These are phyloP conservation scores for Aphodius sticticus DNA, from an alignment of 2,888 invertebrate species.

Conservation along the genomic window DNA sequence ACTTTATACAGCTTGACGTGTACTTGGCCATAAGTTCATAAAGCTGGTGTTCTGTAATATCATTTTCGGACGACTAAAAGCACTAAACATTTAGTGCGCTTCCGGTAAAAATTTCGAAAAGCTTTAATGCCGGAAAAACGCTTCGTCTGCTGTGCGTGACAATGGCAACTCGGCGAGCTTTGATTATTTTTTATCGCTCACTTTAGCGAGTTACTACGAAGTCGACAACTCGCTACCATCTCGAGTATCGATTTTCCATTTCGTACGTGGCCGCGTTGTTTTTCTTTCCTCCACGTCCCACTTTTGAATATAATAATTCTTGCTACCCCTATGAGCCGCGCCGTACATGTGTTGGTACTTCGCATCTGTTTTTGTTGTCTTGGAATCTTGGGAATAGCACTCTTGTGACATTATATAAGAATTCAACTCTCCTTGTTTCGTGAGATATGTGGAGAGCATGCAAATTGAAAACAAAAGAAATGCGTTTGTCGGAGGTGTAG, in stretches of 20 bases:
- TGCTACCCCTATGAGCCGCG: neutral
- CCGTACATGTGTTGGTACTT: neutral
- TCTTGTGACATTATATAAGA: no score
- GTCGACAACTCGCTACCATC: neutral
- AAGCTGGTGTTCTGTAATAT: neutral
- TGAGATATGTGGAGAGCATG: neutral
- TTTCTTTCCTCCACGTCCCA: constrained; percentile 6
- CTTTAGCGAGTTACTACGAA: neutral
- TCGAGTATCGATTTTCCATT: constrained; percentile 20
- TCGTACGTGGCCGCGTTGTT: constrained; percentile 5
- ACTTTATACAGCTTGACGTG: no score
- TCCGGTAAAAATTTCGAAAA: neutral
- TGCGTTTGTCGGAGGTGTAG: no score
- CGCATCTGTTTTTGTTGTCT: neutral
- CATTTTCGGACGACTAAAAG: constrained; percentile 4
- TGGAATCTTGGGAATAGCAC: neutral
- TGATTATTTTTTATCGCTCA: constrained; percentile 4
- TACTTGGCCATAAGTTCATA: no score
- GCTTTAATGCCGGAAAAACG: neutral
- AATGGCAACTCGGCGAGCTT: neutral
- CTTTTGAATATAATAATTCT: constrained; percentile 6
- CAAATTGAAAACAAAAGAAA: neutral
- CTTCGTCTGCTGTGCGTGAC: neutral
- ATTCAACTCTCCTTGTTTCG: neutral
- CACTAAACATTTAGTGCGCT: neutral